phyloP scores from a whole-genome alignment of 2,113 vertebrate species.

The Morone saxatilis region DNA sequence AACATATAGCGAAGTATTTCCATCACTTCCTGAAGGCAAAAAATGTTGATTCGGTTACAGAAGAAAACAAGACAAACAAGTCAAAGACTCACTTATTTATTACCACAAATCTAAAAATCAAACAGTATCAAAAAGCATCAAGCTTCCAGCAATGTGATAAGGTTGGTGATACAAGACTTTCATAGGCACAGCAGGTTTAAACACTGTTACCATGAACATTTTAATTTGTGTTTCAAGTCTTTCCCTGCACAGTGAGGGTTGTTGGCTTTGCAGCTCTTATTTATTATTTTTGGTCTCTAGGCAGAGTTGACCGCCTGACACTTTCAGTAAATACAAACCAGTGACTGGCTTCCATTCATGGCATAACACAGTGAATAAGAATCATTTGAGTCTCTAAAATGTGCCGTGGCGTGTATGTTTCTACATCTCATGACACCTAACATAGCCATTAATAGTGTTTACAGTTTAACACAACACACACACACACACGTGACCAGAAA shows the following conservation, averaged over 20 bases:
- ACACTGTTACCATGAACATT: slow-evolving; percentile 21
- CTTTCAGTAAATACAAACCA: slow-evolving; percentile 4
- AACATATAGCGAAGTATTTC: background rate
- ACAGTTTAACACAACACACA: background rate
- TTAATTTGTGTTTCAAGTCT: slow-evolving; percentile 12
- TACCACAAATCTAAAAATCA: slow-evolving; percentile 29
- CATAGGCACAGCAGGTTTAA: slow-evolving; percentile 21
- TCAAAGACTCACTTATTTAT: slow-evolving; percentile 39
- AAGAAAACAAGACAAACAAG: slow-evolving; percentile 9
- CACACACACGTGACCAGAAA: no score
- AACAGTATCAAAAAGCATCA: slow-evolving; percentile 25
- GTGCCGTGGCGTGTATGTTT: background rate
- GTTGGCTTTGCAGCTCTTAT: background rate
- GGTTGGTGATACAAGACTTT: slow-evolving; percentile 16
- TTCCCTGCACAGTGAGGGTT: slow-evolving; percentile 10
- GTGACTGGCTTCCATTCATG: background rate
- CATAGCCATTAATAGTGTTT: background rate
- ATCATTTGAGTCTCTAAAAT: background rate
- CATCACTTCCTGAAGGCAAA: background rate
- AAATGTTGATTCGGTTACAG: background rate
- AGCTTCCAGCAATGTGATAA: slow-evolving; percentile 6
- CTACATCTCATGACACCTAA: background rate
- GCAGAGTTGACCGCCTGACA: background rate
- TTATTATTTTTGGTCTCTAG: background rate
- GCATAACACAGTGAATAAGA: background rate